phyloP scores from a whole-genome alignment of 2,888 invertebrate genomes.

The Synergus umbraculus region DNA sequence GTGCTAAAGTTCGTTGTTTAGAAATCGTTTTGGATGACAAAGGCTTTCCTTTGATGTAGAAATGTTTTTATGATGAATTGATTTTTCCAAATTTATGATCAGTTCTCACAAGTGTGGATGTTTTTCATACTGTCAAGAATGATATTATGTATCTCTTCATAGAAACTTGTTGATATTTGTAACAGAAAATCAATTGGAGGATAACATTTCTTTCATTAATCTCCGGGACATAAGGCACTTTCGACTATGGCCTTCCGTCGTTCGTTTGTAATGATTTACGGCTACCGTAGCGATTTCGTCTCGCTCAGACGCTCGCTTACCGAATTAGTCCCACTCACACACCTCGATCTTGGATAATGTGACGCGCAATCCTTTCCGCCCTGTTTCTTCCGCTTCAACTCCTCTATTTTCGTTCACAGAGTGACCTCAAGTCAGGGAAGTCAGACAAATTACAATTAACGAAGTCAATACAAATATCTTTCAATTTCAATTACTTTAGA shows the following conservation, averaged over 20 bases:
- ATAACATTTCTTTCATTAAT: conserved; percentile 34
- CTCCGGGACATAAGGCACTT: conserved; percentile 11
- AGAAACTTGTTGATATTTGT: neutral
- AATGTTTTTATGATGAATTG: neutral
- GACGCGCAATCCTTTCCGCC: conserved; percentile 42
- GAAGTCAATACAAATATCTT: too few species aligned
- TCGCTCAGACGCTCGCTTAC: conserved; percentile 62
- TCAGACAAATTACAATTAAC: too few species aligned
- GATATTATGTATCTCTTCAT: neutral
- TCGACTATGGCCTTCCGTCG: conserved; percentile 41
- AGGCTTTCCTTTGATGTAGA: neutral
- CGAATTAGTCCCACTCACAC: conserved; percentile 61
- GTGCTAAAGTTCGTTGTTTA: neutral
- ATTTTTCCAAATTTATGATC: neutral
- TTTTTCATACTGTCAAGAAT: neutral
- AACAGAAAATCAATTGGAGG: conserved; percentile 10
- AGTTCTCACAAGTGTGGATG: neutral
- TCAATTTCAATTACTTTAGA: too few species aligned
- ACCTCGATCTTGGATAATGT: conserved; percentile 48
- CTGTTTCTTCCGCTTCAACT: conserved; percentile 10
- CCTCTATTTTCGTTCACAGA: neutral
- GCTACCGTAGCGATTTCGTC: conserved; percentile 60
- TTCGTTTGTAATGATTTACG: conserved; percentile 62
- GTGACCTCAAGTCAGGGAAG: too few species aligned
- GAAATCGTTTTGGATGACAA: neutral